Evolutionary conservation across 2,113 vertebrate species (phyloP).

Genomic region (Panthera leo): DNA sequence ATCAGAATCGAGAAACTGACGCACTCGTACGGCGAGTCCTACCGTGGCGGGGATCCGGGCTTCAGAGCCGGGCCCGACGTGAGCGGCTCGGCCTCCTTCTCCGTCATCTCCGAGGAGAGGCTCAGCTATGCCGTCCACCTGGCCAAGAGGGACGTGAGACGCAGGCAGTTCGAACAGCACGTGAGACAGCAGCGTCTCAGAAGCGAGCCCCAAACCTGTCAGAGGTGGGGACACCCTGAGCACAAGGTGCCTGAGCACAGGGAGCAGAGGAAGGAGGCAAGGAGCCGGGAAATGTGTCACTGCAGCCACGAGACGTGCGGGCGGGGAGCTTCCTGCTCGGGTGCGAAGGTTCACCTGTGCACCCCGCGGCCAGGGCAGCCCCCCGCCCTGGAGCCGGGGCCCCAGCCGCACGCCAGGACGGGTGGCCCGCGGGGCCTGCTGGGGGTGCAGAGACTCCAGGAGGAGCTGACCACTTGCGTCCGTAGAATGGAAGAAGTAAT

Average conservation of each 20-base stretch:
- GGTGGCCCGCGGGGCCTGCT: slow-evolving; percentile 67
- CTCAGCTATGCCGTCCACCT: slow-evolving; percentile 90
- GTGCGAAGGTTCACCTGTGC: slow-evolving; percentile 78
- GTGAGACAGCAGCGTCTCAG: slow-evolving; percentile 65
- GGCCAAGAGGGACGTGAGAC: slow-evolving; percentile 92
- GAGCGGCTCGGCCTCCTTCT: slow-evolving; percentile 87
- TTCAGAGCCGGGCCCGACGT: slow-evolving; percentile 69
- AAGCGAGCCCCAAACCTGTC: slow-evolving; percentile 37
- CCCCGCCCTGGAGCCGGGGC: slow-evolving; percentile 77
- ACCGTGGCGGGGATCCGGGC: slow-evolving; percentile 42
- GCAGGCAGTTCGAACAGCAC: slow-evolving; percentile 82
- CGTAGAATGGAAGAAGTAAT: slow-evolving; percentile 90
- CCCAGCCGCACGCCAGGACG: neutral
- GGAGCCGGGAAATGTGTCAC: neutral
- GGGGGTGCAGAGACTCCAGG: slow-evolving; percentile 87
- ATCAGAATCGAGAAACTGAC: slow-evolving; percentile 93
- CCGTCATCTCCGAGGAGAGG: slow-evolving; percentile 92
- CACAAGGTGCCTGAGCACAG: neutral
- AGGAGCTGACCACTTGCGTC: slow-evolving; percentile 90
- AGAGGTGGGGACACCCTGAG: slow-evolving; percentile 74
- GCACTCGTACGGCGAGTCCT: neutral
- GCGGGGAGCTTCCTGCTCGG: slow-evolving; percentile 71
- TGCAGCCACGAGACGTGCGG: slow-evolving; percentile 70
- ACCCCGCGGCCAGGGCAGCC: slow-evolving; percentile 65
- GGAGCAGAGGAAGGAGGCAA: slow-evolving; percentile 17